These are phyloP conservation scores for Cettia cetti DNA, from an alignment of 2,113 vertebrate species.

Conservation along the genomic window DNA sequence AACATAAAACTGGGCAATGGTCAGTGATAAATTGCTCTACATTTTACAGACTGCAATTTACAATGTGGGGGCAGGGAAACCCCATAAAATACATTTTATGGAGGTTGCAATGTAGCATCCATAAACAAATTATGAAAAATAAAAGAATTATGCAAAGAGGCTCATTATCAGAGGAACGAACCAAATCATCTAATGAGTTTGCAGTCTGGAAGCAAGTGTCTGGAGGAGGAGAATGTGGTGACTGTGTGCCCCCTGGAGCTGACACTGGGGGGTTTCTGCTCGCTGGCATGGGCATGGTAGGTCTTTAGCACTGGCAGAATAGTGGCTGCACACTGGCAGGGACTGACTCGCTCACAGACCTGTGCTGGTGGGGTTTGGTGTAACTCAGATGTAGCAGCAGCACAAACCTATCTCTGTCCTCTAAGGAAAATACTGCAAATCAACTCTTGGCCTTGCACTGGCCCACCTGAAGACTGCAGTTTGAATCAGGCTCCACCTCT, in stretches of 20 bases:
- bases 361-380: background rate
- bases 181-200: background rate
- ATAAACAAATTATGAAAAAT: background rate
- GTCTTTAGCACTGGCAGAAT: background rate
- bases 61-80: background rate
- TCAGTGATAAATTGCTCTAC: conserved; percentile 55
- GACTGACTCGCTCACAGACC: background rate
- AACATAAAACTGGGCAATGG: conserved; percentile 68
- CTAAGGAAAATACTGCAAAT: background rate
- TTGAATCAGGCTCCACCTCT: background rate
- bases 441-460: background rate
- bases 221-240: background rate
- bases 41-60: background rate
- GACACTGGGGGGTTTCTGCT: background rate
- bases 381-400: background rate
- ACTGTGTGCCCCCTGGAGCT: background rate
- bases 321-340: background rate
- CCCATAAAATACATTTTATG: background rate
- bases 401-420: background rate
- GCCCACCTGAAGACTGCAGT: background rate
- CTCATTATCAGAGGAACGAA: background rate
- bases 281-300: rapidly evolving
- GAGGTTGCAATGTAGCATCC: background rate
- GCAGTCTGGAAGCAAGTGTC: background rate
- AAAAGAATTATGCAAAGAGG: background rate